Base-by-base conservation (phyloP, 2,888 invertebrate species). In the Dryobotodes eremita region DNA sequence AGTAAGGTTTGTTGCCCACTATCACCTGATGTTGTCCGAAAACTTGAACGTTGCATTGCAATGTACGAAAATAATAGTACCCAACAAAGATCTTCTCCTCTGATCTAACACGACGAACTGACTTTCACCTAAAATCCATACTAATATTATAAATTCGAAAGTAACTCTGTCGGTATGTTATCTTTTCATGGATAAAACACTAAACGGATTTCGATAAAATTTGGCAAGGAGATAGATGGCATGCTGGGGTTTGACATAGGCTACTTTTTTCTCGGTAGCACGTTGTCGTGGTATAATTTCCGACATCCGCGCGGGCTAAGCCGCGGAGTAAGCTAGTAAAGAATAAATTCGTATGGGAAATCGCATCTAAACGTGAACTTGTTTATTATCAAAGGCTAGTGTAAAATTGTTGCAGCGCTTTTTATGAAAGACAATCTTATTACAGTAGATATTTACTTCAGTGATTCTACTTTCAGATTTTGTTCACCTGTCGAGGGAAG, bases 401-500 rank as follows among this genome's bases (percentile, higher is more conserved):
- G 26, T 26, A 78, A 78, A 64, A 36, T 15, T 36, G 50, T 66
- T 53, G 62, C 57, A 23, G 8, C 42, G 11, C 59, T 48, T 80
- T 73, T 57, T 31, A 42, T 10, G 42, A 50, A 48, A 81, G 23
- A 57, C 61, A 42, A 73, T 66, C 46, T 85, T 71, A 80, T 85
- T 73, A 55, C 48, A 61, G 48, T 55, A 57, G 61, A 83, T 75
- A 85, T 75, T 86, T 86, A 71, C 62, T 84, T 87, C 73, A 75
- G 72, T 79, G 75, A 86, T 84, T 79, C 75, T 50, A 76, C 70
- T 84, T 84, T 73, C 26, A 73, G 80, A 87, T 87, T 86, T 73
- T n/a, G 71, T 69, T 84, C 71, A 84, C 62, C 53, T 76, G 85
- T 85, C 87, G 31, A 55, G 71, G 71, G 81, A 71, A 50, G 68